Conservation (phyloP, 1,140 invertebrate genomes). For the Camponotus floridanus region DNA sequence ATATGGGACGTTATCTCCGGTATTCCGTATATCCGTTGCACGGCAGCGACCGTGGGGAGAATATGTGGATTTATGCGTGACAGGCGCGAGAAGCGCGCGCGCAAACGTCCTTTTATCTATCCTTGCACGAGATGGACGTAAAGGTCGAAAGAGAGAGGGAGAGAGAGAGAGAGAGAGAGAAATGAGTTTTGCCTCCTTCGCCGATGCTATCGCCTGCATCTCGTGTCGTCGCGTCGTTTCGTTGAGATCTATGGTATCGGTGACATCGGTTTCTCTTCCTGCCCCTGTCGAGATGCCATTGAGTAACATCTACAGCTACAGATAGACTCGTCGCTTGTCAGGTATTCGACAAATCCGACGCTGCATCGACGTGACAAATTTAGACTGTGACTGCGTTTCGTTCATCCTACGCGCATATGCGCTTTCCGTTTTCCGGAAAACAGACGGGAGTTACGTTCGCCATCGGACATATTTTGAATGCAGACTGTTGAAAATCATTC, state of each 20-base stretch:
- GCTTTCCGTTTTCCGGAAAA: not conserved
- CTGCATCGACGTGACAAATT: not conserved
- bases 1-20: slow-evolving; percentile 59
- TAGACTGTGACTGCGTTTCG: not conserved
- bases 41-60: not conserved
- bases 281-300: not conserved
- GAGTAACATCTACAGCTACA: not conserved
- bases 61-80: slow-evolving; percentile 51
- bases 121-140: slow-evolving; percentile 48
- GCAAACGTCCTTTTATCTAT: slow-evolving; percentile 47
- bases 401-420: too few relatives aligned
- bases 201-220: not conserved
- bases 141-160: slow-evolving; percentile 16
- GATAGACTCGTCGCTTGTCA: slow-evolving; percentile 39
- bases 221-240: not conserved
- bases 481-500: too few relatives aligned
- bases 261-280: slow-evolving; percentile 44
- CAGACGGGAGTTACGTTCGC: too few relatives aligned
- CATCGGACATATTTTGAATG: too few relatives aligned
- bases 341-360: slow-evolving; percentile 33
- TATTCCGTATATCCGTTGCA: slow-evolving; percentile 2
- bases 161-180: not conserved
- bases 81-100: slow-evolving; percentile 8
- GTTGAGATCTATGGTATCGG: slow-evolving; percentile 40
- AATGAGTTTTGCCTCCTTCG: not conserved